phyloP scores from a whole-genome alignment of 1,140 invertebrate genomes.

The Drosophila parvula region DNA sequence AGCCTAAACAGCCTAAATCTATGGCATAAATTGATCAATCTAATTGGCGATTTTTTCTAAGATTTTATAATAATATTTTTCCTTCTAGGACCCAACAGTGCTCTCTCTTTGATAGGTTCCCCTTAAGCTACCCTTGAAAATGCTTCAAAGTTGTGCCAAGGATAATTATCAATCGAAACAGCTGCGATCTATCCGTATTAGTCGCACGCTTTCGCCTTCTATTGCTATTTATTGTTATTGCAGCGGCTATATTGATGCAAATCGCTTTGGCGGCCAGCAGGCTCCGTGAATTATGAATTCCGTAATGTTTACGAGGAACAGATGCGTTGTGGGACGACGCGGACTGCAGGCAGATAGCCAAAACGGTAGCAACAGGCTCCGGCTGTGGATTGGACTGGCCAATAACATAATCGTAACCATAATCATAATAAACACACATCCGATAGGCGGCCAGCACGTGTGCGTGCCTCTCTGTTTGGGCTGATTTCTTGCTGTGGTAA shows the following conservation, averaged over 20 bases:
- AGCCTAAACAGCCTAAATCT: no score
- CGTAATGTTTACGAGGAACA: conserved; percentile 66
- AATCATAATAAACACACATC: conserved; percentile 80
- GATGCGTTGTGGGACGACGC: conserved; percentile 51
- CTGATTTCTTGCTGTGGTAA: conserved; percentile 67
- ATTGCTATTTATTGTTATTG: conserved; percentile 22
- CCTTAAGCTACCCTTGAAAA: not conserved
- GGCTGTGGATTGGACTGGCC: conserved; percentile 29
- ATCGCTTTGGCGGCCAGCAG: conserved; percentile 50
- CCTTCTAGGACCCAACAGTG: no score
- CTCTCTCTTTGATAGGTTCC: not conserved
- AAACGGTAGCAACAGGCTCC: conserved; percentile 12
- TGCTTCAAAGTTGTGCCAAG: not conserved
- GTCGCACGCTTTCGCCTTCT: conserved; percentile 63
- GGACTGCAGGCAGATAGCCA: conserved; percentile 37
- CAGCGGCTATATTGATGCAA: conserved; percentile 33
- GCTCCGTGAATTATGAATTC: conserved; percentile 48
- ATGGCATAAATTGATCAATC: no score
- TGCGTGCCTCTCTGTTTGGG: conserved; percentile 57
- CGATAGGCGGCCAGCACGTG: conserved; percentile 66
- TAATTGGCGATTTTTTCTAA: no score
- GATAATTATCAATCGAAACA: conserved; percentile 16
- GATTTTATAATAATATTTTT: no score
- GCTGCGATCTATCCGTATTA: conserved; percentile 25
- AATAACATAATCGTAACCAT: conserved; percentile 63